Evolutionary conservation across 2,888 invertebrate genomes (phyloP).

Genomic region (Metallyticus violacea): DNA sequence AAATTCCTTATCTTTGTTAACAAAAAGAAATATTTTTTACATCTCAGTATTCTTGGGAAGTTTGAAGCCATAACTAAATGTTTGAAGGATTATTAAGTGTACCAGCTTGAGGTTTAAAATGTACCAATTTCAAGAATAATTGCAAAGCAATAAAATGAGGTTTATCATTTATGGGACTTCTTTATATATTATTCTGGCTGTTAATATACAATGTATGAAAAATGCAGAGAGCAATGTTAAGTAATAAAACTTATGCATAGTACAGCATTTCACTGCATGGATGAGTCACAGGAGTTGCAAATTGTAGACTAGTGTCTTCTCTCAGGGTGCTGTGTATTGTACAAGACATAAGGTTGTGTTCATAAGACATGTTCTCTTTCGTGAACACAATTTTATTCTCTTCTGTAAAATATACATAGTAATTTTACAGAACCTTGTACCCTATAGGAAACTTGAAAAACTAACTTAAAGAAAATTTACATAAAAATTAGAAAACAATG

Average conservation of each 20-base stretch:
- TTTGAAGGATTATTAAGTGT: not conserved
- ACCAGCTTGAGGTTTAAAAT: not conserved
- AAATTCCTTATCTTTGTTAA: not conserved
- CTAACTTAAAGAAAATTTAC: not conserved
- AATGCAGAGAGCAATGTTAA: not conserved
- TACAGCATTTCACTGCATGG: not conserved
- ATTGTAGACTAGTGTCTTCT: not conserved
- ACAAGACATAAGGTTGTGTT: slow-evolving; percentile 5
- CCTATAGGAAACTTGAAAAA: not conserved
- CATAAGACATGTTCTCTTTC: not conserved
- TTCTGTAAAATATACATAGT: not conserved
- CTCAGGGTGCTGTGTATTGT: slow-evolving; percentile 18
- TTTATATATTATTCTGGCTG: not conserved
- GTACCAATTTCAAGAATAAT: not conserved
- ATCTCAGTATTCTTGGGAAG: not conserved
- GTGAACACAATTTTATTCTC: not conserved
- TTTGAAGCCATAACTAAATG: not conserved
- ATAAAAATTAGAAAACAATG: not conserved
- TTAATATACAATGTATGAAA: not conserved
- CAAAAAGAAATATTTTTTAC: not conserved
- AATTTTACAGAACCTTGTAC: not conserved
- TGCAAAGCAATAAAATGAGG: not conserved
- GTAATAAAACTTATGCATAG: not conserved
- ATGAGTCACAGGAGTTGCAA: slow-evolving; percentile 11
- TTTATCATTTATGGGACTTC: not conserved